Percentiles rank a stretch among this genome's conserved stretches.
Evolutionary conservation across 2,797 vertebrate genomes (phyloP).

Genomic region (Intellagama lesueurii): DNA sequence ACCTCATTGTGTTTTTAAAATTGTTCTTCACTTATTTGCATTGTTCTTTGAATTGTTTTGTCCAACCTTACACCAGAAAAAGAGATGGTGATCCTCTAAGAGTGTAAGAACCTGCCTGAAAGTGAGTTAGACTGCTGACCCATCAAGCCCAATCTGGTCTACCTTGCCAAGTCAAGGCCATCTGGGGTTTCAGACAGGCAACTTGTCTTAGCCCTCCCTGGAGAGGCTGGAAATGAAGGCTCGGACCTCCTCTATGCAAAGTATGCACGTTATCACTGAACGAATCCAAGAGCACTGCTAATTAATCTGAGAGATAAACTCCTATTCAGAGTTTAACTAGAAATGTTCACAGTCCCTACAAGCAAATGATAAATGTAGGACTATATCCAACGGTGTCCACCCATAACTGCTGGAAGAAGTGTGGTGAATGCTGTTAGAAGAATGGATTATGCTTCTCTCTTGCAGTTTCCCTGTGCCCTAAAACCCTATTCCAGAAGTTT

Average conservation of each 20-base stretch:
- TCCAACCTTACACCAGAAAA: background rate
- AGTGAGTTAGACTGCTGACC: background rate
- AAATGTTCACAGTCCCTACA: background rate
- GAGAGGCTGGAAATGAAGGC: background rate
- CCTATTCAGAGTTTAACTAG: background rate
- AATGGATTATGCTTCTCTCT: background rate
- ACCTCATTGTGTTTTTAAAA: background rate
- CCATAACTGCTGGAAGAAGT: background rate
- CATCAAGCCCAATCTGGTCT: background rate
- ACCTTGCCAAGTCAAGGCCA: background rate
- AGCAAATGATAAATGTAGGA: background rate
- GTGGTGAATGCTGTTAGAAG: no score
- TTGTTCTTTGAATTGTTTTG: no score
- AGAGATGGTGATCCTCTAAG: background rate
- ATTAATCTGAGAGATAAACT: background rate
- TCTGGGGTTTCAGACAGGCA: background rate
- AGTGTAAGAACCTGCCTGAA: background rate
- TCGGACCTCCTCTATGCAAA: background rate
- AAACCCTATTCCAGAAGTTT: background rate
- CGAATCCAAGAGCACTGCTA: background rate
- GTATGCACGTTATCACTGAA: no score
- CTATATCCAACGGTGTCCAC: background rate
- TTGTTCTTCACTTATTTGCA: no score
- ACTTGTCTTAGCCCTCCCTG: background rate
- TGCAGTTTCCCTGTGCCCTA: background rate